Evolutionary conservation across 37 sponge, comb jelly and placozoan genomes (phyloP).

Genomic region (Aplysina aerophoba): DNA sequence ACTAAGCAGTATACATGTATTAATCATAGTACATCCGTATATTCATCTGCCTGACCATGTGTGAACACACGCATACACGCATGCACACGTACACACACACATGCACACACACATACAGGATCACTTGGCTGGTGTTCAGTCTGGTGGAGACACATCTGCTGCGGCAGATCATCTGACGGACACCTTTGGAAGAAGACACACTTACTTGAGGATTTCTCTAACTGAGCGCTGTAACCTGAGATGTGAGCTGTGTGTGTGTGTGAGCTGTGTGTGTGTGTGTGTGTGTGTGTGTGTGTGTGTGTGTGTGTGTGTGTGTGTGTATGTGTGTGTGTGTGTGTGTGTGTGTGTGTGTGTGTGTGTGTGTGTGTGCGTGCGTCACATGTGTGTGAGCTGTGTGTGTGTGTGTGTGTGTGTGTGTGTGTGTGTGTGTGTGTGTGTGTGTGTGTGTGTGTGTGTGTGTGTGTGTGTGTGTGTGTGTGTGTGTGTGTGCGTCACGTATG

Average conservation of each 20-base stretch:
- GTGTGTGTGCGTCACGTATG: slow-evolving; percentile 17
- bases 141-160: neutral
- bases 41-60: neutral
- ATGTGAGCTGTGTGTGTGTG: slow-evolving; percentile 63
- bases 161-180: slow-evolving; percentile 54
- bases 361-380: no score
- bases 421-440: neutral
- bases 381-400: no score
- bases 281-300: neutral
- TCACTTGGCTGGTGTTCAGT: neutral
- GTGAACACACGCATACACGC: neutral
- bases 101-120: neutral
- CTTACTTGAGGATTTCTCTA: slow-evolving; percentile 93
- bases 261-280: neutral
- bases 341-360: neutral
- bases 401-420: no score
- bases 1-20: no score
- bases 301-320: neutral
- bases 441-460: slow-evolving; percentile 13
- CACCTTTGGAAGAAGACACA: slow-evolving; percentile 77
- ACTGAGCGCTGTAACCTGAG: slow-evolving; percentile 97
- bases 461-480: slow-evolving; percentile 29
- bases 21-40: no score
- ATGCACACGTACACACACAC: neutral
- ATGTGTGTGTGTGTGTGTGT: neutral